Evolutionary conservation across 2,113 vertebrate genomes (phyloP).

Genomic region (Leucosticte australis): DNA sequence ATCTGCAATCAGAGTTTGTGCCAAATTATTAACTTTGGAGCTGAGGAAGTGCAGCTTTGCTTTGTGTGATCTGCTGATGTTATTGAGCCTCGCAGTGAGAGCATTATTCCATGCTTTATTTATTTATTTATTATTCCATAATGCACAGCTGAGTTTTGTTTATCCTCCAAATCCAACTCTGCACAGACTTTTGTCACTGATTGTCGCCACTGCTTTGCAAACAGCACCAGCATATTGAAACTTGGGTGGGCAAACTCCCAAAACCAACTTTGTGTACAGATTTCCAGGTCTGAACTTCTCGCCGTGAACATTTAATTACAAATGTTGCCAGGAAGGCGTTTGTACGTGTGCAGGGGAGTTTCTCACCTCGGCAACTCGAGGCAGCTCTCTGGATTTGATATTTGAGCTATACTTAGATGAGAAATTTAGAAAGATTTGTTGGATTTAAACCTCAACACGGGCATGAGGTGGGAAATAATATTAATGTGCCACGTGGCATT

Average conservation of each 20-base stretch:
- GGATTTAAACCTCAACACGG: neutral
- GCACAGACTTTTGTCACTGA: neutral
- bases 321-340: neutral
- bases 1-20: neutral
- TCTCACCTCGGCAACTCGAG: neutral
- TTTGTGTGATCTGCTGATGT: neutral
- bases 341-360: neutral
- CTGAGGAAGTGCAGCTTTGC: neutral
- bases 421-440: constrained; percentile 2
- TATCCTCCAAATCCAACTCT: neutral
- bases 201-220: neutral
- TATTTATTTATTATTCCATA: neutral
- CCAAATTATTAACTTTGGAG: neutral
- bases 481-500: neutral
- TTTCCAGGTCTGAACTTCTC: neutral
- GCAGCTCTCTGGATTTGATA: neutral
- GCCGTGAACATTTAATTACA: constrained; percentile 50
- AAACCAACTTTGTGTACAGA: neutral
- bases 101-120: neutral
- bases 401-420: neutral
- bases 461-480: neutral
- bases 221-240: neutral
- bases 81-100: neutral
- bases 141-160: neutral
- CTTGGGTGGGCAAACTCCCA: neutral